Evolutionary conservation across 2,113 vertebrate species (phyloP).

Genomic region (Synchiropus splendidus): DNA sequence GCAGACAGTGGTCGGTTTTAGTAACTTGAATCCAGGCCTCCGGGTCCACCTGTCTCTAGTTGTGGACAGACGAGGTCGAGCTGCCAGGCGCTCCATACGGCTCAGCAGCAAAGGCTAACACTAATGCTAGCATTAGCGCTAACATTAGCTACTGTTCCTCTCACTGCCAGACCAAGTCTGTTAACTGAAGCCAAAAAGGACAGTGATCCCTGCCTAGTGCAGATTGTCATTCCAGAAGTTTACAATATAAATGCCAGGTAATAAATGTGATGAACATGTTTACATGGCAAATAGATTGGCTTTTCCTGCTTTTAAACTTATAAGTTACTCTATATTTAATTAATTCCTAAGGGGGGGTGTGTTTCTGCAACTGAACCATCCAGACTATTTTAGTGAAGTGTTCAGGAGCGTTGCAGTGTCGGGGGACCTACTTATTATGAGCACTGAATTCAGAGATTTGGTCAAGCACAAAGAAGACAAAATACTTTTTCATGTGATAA

Average conservation of each 20-base stretch:
- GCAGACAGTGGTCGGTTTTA: slow-evolving; percentile 31
- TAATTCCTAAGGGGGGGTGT: too few relatives aligned
- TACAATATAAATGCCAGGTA: slow-evolving; percentile 19
- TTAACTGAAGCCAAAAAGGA: slow-evolving; percentile 34
- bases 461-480: too few relatives aligned
- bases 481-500: too few relatives aligned
- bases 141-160: slow-evolving; percentile 47
- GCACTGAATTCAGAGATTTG: too few relatives aligned
- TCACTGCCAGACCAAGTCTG: not conserved
- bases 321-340: too few relatives aligned
- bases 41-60: slow-evolving; percentile 58
- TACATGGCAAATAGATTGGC: not conserved
- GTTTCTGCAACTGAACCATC: too few relatives aligned
- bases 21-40: slow-evolving; percentile 55
- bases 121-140: slow-evolving; percentile 58
- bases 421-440: too few relatives aligned
- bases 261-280: slow-evolving; percentile 24
- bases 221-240: slow-evolving; percentile 32
- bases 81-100: slow-evolving; percentile 50
- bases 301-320: too few relatives aligned
- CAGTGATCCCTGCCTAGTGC: slow-evolving; percentile 35
- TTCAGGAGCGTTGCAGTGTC: too few relatives aligned
- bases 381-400: too few relatives aligned
- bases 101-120: slow-evolving; percentile 49
- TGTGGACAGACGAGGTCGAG: slow-evolving; percentile 54